A percentile compares a stretch with the other conserved stretches of the same genome.
Evolutionary conservation across 2,888 invertebrate genomes (phyloP).

Genomic region (Drymonia ruficornis): DNA sequence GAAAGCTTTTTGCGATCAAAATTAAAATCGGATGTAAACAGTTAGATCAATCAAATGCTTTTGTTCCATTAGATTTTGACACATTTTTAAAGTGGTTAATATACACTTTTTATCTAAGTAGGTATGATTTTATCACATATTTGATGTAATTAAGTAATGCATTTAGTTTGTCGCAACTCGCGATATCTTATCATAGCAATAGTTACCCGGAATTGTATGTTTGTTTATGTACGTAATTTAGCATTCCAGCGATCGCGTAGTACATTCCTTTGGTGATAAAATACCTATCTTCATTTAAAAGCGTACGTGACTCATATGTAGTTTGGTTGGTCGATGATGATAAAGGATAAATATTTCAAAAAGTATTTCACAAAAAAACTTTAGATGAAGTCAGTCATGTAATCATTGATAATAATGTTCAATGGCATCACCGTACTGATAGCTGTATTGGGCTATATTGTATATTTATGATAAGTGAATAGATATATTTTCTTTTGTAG

Average conservation of each 20-base stretch:
- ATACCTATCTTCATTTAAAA: slow-evolving; percentile 45
- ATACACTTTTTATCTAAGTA: neutral
- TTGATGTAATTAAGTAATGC: slow-evolving; percentile 24
- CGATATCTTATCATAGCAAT: slow-evolving; percentile 44
- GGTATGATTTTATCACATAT: slow-evolving; percentile 12
- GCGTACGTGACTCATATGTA: slow-evolving; percentile 50
- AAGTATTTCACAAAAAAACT: slow-evolving; percentile 58
- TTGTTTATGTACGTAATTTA: slow-evolving; percentile 37
- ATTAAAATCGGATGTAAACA: slow-evolving; percentile 8
- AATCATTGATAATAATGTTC: slow-evolving; percentile 45
- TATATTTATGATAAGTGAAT: slow-evolving; percentile 30
- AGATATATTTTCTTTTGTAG: neutral
- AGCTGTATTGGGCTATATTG: slow-evolving; percentile 11
- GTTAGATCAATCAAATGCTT: slow-evolving; percentile 11
- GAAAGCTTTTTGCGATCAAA: slow-evolving; percentile 45
- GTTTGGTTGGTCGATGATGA: slow-evolving; percentile 47
- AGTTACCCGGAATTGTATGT: slow-evolving; percentile 44
- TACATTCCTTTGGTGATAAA: slow-evolving; percentile 54
- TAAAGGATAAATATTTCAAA: slow-evolving; percentile 45
- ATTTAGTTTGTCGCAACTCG: slow-evolving; percentile 25
- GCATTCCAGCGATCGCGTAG: slow-evolving; percentile 46
- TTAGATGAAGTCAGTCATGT: slow-evolving; percentile 59
- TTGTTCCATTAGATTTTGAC: neutral
- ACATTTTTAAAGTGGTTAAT: neutral
- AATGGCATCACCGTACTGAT: slow-evolving; percentile 37